Conservation (phyloP, 2,888 invertebrate species). For the Lypha dubia region DNA sequence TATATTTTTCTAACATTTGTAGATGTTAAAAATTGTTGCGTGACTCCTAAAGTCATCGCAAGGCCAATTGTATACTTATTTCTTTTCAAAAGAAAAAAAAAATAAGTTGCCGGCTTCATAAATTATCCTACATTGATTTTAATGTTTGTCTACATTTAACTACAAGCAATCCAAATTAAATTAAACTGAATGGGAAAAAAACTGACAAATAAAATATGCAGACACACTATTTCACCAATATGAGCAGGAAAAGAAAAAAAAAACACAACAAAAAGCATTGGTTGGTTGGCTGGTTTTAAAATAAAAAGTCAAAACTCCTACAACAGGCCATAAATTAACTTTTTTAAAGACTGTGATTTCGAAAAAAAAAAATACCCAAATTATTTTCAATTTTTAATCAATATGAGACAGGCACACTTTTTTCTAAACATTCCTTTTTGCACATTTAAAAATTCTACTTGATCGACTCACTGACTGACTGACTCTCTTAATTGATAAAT, state of each 20-base stretch:
- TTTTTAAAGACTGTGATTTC: constrained; percentile 57
- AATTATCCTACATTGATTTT: constrained; percentile 55
- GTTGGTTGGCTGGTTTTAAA: constrained; percentile 20
- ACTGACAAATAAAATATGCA: constrained; percentile 11
- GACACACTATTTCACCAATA: constrained; percentile 40
- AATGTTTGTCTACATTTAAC: constrained; percentile 51
- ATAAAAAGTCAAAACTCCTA: constrained; percentile 62
- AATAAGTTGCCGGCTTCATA: constrained; percentile 44
- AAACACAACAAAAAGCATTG: constrained; percentile 8
- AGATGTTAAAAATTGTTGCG: constrained; percentile 63
- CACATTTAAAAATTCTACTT: background rate
- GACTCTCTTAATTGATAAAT: constrained; percentile 47
- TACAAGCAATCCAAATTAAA: constrained; percentile 22
- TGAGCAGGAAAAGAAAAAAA: constrained; percentile 12
- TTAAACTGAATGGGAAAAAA: background rate
- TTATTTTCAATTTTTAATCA: constrained; percentile 23
- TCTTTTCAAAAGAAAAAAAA: too few relatives aligned
- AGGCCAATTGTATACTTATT: constrained; percentile 17
- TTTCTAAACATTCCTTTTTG: constrained; percentile 1
- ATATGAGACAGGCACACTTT: constrained; percentile 23
- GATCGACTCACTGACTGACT: constrained; percentile 19
- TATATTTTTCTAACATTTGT: constrained; percentile 58
- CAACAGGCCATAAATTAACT: constrained; percentile 68
- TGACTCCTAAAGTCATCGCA: constrained; percentile 48
- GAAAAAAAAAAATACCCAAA: constrained; percentile 23